Evolutionary conservation across 2,113 vertebrate species (phyloP).

Genomic region (Sceloporus undulatus): DNA sequence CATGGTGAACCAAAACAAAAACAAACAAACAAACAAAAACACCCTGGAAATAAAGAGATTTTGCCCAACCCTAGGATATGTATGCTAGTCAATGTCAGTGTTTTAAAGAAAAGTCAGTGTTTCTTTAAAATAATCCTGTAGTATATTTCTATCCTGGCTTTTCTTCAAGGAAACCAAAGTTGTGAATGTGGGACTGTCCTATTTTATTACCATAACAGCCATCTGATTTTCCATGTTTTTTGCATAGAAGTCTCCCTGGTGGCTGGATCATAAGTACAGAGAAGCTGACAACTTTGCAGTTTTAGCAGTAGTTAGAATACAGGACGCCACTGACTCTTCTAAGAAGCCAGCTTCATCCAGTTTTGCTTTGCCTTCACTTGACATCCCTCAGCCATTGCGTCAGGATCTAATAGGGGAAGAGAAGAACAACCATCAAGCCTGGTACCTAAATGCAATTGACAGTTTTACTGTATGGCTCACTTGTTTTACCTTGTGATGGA

Average conservation of each 20-base stretch:
- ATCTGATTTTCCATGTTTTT: neutral
- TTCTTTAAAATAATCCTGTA: neutral
- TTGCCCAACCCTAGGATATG: neutral
- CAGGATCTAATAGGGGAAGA: neutral
- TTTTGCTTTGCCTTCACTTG: neutral
- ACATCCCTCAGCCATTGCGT: neutral
- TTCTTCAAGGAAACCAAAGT: neutral
- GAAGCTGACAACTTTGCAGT: neutral
- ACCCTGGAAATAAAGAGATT: neutral
- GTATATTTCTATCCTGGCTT: neutral
- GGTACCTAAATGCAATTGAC: neutral
- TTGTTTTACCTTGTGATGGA: neutral
- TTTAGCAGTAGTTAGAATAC: neutral
- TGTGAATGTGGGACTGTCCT: neutral
- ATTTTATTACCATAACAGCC: neutral
- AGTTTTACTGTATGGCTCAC: neutral
- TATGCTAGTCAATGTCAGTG: neutral
- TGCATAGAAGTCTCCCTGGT: neutral
- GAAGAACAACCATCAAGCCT: neutral
- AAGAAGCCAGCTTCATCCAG: neutral
- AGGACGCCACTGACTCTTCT: neutral
- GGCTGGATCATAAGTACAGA: neutral
- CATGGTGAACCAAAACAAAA: neutral
- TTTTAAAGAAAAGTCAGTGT: neutral
- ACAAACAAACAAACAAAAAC: no score